Evolutionary conservation across 2,888 invertebrate species (phyloP), one percentile per base, ranked within the genome.

Genomic region (Nephrocerus scutellatus): DNA sequence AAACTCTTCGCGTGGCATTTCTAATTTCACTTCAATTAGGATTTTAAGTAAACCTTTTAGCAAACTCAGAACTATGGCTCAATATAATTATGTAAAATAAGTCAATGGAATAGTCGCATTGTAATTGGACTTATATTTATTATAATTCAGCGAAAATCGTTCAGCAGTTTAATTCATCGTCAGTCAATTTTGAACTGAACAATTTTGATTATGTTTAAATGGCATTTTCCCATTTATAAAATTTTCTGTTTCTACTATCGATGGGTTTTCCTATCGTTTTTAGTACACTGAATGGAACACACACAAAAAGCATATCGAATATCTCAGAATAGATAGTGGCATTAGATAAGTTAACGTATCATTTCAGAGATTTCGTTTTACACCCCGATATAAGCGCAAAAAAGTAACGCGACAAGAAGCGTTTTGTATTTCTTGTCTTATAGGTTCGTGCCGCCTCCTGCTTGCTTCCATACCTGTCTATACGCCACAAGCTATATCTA

Each of bases 341-440:
- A 62, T 60, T 62, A 67, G 68, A 68, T 68, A 68, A 68, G 68
- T 68, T 68, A 68, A 68, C 66, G 65, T 68, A 68, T 66, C 67
- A 61, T 63, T 62, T 57, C 55, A 55, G 56, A 65, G 66, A 68
- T 66, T 67, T 62, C 58, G 57, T 50, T 46, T 48, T 40, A 43
- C 46, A 47, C 44, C 46, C 40, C 38, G 33, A 26, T 24, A 36
- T 33, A 43, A 31, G 32, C 13, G 21, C 26, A 43, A 16, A 38
- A 16, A 29, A 28, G 31, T 5, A 24, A 24, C n/a, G 12, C 13
- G 24, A 24, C 13, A 12, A 24, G 12, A 13, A 24, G 5, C 10
- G 12, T n/a, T n/a, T n/a, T n/a, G n/a, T n/a, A n/a, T n/a, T n/a
- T n/a, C n/a, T n/a, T n/a, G n/a, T n/a, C n/a, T n/a, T n/a, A n/a